These are phyloP conservation scores for Rhinophrynus dorsalis DNA, from an alignment of 2,797 vertebrate genomes.

Conservation along the genomic window DNA sequence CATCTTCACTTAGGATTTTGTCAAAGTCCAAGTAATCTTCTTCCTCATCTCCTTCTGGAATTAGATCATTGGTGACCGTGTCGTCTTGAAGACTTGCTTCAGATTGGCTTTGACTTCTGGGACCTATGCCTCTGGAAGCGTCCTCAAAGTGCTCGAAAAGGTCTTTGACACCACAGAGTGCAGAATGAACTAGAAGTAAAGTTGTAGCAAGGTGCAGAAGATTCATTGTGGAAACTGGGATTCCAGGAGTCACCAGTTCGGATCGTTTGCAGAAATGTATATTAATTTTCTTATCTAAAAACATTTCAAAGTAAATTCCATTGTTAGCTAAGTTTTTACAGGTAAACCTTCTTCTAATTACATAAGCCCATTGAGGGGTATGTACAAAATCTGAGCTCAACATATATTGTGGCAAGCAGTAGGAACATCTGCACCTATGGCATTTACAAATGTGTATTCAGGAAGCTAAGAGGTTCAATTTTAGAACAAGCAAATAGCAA, in stretches of 20 bases:
- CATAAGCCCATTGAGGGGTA: too few species aligned
- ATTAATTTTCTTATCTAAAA: neutral
- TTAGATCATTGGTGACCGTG: constrained; percentile 88
- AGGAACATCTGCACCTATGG: too few species aligned
- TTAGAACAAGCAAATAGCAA: too few species aligned
- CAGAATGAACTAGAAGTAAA: constrained; percentile 67
- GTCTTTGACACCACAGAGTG: constrained; percentile 73
- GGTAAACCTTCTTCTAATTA: too few species aligned
- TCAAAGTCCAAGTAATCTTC: constrained; percentile 93
- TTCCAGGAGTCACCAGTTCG: neutral
- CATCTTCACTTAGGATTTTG: constrained; percentile 77
- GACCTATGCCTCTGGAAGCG: constrained; percentile 20
- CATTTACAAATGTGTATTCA: too few species aligned
- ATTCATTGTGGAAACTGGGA: constrained; percentile 72
- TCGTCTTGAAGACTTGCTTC: constrained; percentile 81
- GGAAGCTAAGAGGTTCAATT: too few species aligned
- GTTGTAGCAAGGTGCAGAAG: constrained; percentile 58
- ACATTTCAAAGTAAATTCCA: too few species aligned
- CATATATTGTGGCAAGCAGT: too few species aligned
- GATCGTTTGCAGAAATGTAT: neutral
- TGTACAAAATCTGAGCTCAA: too few species aligned
- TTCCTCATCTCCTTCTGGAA: constrained; percentile 84
- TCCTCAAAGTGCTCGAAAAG: constrained; percentile 69
- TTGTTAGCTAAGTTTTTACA: too few species aligned
- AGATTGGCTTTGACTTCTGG: constrained; percentile 54